A percentile compares a stretch with the other conserved stretches of the same genome.
phyloP scores from a whole-genome alignment of 1,140 invertebrate species.

The Pinna nobilis region DNA sequence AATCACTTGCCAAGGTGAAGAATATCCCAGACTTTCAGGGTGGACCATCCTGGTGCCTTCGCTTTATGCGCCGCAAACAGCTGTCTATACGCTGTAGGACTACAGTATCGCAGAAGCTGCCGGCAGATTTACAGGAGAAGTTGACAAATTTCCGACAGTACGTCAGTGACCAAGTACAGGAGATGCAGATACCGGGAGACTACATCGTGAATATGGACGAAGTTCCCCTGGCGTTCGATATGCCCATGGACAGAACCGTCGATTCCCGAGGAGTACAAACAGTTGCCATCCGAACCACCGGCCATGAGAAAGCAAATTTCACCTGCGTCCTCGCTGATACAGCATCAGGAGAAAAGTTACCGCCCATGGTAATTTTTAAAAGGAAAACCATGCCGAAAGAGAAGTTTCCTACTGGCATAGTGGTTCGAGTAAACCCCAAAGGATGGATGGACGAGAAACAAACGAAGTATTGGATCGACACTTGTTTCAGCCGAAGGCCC shows the following conservation, averaged over 20 bases:
- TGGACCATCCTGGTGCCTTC: slow-evolving; percentile 14
- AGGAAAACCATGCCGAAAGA: slow-evolving; percentile 31
- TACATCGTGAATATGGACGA: slow-evolving; percentile 13
- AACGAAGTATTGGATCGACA: slow-evolving; percentile 44
- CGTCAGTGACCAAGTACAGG: too few species aligned
- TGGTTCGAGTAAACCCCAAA: slow-evolving; percentile 34
- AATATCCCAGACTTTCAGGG: slow-evolving; percentile 18
- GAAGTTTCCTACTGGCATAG: slow-evolving; percentile 34
- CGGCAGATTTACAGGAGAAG: slow-evolving; percentile 18
- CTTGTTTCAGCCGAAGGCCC: slow-evolving; percentile 2
- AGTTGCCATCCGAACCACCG: slow-evolving; percentile 1
- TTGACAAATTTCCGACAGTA: slow-evolving; percentile 3
- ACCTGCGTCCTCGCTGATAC: slow-evolving; percentile 47
- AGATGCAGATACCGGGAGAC: too few species aligned
- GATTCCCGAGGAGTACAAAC: background rate
- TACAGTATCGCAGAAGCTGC: slow-evolving; percentile 18
- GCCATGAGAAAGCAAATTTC: slow-evolving; percentile 1
- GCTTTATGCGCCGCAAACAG: slow-evolving; percentile 31
- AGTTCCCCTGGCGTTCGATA: background rate
- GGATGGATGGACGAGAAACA: slow-evolving; percentile 58
- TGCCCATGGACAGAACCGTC: slow-evolving; percentile 13
- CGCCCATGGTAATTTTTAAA: slow-evolving; percentile 65
- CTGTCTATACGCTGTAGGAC: slow-evolving; percentile 18
- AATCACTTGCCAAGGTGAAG: background rate
- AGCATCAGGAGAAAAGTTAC: slow-evolving; percentile 54